Conservation (phyloP, 2,888 invertebrate genomes). For the Scaptomyza cyrtandrae region DNA sequence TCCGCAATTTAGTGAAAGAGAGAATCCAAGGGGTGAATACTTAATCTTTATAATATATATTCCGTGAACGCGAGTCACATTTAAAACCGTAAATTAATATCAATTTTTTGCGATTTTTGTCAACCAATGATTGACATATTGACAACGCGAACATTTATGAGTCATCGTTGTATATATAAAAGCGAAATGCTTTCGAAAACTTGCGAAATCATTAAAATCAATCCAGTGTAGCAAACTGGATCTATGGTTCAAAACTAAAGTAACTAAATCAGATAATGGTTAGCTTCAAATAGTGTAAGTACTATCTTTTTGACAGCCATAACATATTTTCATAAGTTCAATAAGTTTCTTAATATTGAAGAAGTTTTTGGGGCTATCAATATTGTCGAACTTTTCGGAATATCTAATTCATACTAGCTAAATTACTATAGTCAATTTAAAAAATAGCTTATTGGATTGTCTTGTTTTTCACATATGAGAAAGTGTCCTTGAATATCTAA, state of each 20-base stretch:
- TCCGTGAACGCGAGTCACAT: slow-evolving; percentile 12
- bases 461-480: too few relatives aligned
- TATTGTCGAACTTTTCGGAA: too few relatives aligned
- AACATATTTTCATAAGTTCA: too few relatives aligned
- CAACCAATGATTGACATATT: slow-evolving; percentile 42
- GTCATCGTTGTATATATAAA: slow-evolving; percentile 14
- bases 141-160: slow-evolving; percentile 38
- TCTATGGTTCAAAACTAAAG: neutral
- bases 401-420: too few relatives aligned
- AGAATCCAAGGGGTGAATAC: neutral
- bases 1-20: slow-evolving; percentile 3
- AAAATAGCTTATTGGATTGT: too few relatives aligned
- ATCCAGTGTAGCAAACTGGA: too few relatives aligned
- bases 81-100: slow-evolving; percentile 56
- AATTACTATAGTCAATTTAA: too few relatives aligned
- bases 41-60: slow-evolving; percentile 53
- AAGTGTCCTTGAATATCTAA: too few relatives aligned
- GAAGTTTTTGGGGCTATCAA: too few relatives aligned
- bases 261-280: neutral
- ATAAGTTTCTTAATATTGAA: too few relatives aligned
- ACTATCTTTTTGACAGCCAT: neutral
- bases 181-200: neutral
- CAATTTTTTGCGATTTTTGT: slow-evolving; percentile 49
- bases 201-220: too few relatives aligned
- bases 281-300: neutral